phyloP scores from a whole-genome alignment of 2,113 vertebrate genomes.

The Myrmecobius fasciatus region DNA sequence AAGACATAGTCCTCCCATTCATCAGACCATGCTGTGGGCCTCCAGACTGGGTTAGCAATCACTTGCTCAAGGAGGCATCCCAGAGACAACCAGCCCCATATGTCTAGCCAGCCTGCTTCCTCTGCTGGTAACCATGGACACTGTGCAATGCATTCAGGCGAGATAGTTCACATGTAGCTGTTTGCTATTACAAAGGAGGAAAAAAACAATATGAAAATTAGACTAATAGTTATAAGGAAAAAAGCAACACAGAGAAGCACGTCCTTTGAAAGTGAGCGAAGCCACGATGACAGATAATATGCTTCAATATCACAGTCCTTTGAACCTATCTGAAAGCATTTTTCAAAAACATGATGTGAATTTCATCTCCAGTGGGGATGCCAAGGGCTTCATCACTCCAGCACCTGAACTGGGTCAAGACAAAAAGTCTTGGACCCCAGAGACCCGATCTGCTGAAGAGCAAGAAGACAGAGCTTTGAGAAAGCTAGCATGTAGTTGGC shows the following conservation, averaged over 20 bases:
- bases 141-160: background rate
- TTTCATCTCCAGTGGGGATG: background rate
- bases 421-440: background rate
- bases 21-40: background rate
- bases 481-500: background rate
- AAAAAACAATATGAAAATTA: slow-evolving; percentile 30
- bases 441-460: background rate
- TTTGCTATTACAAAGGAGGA: slow-evolving; percentile 12
- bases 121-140: no score
- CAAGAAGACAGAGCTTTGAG: background rate
- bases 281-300: background rate
- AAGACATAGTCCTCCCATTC: background rate
- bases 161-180: background rate
- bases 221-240: background rate
- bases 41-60: background rate
- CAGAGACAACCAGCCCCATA: background rate
- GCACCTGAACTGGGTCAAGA: background rate
- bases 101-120: background rate
- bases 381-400: background rate
- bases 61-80: background rate
- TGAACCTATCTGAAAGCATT: slow-evolving; percentile 25
- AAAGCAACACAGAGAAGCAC: background rate
- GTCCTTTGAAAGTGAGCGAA: slow-evolving; percentile 33
- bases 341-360: background rate
- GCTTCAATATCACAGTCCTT: background rate